phyloP scores from a whole-genome alignment of 2,113 vertebrate species.

The Ceyx cyanopectus region DNA sequence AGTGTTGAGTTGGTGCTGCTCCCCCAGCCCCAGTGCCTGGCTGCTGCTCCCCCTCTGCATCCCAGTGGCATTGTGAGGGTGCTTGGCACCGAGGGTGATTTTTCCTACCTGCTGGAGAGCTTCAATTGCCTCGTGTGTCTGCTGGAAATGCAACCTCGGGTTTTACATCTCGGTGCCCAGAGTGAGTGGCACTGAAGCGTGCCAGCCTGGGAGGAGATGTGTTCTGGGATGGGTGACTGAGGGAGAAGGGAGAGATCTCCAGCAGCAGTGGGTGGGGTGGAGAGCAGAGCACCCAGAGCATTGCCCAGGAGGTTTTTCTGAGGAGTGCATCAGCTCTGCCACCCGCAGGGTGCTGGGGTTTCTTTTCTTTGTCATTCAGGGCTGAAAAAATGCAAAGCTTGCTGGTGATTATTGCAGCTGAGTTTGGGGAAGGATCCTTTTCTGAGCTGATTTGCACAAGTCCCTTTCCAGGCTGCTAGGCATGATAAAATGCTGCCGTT shows the following conservation, averaged over 20 bases:
- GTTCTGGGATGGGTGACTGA: neutral
- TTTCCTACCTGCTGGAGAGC: neutral
- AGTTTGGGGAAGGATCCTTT: neutral
- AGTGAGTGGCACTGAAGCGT: neutral
- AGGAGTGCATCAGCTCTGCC: neutral
- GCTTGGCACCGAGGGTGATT: neutral
- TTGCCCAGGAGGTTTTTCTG: neutral
- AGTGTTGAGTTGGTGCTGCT: neutral
- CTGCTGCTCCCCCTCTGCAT: neutral
- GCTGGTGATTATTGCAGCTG: accelerated
- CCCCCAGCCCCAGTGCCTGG: neutral
- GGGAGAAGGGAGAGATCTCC: neutral
- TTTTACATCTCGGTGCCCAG: neutral
- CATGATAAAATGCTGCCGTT: neutral
- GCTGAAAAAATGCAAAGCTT: neutral
- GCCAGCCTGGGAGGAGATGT: neutral
- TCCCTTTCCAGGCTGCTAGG: conserved; percentile 28
- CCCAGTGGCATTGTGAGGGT: neutral
- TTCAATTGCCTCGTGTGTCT: accelerated
- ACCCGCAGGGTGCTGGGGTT: accelerated
- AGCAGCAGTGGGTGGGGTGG: neutral
- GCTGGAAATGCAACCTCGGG: neutral
- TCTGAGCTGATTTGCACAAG: neutral
- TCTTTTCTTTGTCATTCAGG: neutral
- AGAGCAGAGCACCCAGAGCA: neutral